Conservation (phyloP, 2,797 vertebrate genomes). For the Gambelia wislizenii region DNA sequence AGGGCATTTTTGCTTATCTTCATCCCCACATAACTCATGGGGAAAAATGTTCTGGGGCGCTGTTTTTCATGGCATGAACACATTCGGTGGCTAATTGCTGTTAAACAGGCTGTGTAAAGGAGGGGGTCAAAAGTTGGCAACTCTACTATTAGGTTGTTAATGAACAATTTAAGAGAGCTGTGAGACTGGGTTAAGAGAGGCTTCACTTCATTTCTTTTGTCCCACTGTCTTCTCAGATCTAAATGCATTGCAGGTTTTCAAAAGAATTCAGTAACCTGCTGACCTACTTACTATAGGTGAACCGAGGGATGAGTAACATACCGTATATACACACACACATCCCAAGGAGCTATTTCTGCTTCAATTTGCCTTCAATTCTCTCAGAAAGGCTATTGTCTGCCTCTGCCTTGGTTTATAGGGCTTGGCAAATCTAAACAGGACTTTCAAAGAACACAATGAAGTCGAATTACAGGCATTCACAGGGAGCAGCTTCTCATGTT, state of each 20-base stretch:
- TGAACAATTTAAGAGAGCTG: background rate
- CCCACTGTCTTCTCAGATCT: background rate
- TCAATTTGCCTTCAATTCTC: background rate
- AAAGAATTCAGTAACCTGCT: background rate
- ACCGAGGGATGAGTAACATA: background rate
- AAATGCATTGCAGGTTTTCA: background rate
- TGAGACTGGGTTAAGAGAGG: no score
- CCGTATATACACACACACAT: background rate
- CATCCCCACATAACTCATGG: no score
- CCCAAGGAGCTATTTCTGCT: background rate
- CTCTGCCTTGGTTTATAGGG: background rate
- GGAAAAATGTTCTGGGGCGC: background rate
- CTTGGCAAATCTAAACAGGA: constrained; percentile 4
- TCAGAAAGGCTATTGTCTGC: background rate
- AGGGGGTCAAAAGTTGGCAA: background rate
- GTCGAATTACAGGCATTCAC: background rate
- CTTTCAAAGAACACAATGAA: constrained; percentile 1
- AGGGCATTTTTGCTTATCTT: no score
- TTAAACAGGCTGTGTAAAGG: background rate
- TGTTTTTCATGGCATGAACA: background rate
- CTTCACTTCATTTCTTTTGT: background rate
- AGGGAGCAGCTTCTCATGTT: background rate
- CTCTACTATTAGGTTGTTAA: background rate
- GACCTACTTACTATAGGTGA: background rate
- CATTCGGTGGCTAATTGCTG: background rate